These are phyloP conservation scores for Aspiorhynchus laticeps DNA, from an alignment of 2,113 vertebrate genomes.

Conservation along the genomic window DNA sequence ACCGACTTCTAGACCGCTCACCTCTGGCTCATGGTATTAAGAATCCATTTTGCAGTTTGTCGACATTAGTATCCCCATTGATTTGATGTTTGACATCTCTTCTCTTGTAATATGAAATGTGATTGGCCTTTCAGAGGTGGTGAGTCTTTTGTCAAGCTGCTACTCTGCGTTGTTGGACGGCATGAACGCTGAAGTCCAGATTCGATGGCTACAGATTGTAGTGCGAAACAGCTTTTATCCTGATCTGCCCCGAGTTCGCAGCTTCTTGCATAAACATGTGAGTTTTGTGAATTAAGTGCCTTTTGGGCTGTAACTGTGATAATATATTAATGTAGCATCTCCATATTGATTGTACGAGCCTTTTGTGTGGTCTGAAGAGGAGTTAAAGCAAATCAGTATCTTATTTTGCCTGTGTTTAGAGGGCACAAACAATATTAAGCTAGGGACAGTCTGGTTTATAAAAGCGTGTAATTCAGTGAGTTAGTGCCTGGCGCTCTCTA, in stretches of 20 bases:
- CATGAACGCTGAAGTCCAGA: constrained; percentile 93
- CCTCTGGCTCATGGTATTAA: constrained; percentile 82
- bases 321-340: not conserved
- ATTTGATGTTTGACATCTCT: not conserved
- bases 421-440: not conserved
- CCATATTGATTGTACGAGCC: not conserved
- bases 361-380: not conserved
- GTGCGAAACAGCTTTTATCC: constrained; percentile 91
- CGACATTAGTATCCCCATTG: not conserved
- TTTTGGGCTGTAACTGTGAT: constrained; percentile 10
- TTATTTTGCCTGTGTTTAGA: constrained; percentile 10
- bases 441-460: not conserved
- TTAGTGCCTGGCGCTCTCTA: not conserved
- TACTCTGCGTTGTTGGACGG: constrained; percentile 90
- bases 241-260: constrained; percentile 87
- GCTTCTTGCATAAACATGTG: constrained; percentile 94
- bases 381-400: not conserved
- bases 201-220: constrained; percentile 95
- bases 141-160: constrained; percentile 82
- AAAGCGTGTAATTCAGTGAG: not conserved
- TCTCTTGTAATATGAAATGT: not conserved
- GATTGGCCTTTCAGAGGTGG: constrained; percentile 78
- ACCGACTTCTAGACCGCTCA: constrained; percentile 88
- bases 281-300: constrained; percentile 54
- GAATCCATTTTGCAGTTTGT: not conserved